phyloP scores from a whole-genome alignment of 2,888 invertebrate species.

The Spodoptera littoralis region DNA sequence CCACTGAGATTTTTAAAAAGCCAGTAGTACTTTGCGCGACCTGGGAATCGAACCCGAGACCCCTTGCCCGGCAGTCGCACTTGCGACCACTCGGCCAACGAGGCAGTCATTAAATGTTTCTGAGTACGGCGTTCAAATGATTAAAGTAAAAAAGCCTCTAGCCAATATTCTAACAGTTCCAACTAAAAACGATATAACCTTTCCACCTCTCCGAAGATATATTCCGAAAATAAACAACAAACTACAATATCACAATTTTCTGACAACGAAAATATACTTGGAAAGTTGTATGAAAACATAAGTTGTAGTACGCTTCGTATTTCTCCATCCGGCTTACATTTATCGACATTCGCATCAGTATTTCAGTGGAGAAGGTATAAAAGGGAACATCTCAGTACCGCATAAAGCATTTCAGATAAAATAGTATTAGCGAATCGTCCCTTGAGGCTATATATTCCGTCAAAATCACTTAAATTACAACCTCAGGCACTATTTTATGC shows the following conservation, averaged over 20 bases:
- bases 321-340: constrained; percentile 36
- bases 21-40: too few relatives aligned
- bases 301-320: constrained; percentile 30
- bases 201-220: too few relatives aligned
- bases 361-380: constrained; percentile 39
- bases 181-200: too few relatives aligned
- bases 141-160: too few relatives aligned
- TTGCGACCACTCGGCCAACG: too few relatives aligned
- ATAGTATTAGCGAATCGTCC: constrained; percentile 65
- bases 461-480: constrained; percentile 78
- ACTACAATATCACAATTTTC: constrained; percentile 19
- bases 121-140: too few relatives aligned
- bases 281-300: constrained; percentile 15
- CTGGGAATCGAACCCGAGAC: too few relatives aligned
- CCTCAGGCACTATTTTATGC: constrained; percentile 73
- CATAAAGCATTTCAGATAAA: constrained; percentile 63
- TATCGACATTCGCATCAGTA: constrained; percentile 42
- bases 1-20: too few relatives aligned
- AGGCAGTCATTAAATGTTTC: too few relatives aligned
- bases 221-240: neutral
- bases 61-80: too few relatives aligned
- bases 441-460: constrained; percentile 66
- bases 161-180: too few relatives aligned
- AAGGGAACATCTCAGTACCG: constrained; percentile 40
- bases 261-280: constrained; percentile 4